Conservation (phyloP, 2,113 vertebrate species). For the Alligator mississippiensis region DNA sequence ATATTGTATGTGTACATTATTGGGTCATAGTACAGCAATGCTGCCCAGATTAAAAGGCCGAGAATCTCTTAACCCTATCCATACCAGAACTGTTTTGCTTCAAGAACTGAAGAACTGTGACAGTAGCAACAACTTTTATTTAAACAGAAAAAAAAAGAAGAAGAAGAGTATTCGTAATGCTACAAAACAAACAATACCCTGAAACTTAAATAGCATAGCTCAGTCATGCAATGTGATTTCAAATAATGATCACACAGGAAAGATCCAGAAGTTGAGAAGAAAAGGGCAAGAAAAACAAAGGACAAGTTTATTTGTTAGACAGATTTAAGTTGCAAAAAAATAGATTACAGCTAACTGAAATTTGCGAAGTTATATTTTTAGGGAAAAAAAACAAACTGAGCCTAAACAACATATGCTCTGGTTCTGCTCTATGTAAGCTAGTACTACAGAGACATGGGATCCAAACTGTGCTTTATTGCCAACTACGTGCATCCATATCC, state of each 20-base stretch:
- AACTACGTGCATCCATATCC: too few species aligned
- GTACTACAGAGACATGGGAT: too few species aligned
- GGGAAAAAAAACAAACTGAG: neutral
- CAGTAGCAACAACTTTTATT: rapidly evolving
- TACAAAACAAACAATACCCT: neutral
- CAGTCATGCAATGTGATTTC: too few species aligned
- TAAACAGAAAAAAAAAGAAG: neutral
- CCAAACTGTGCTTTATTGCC: too few species aligned
- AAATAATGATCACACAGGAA: neutral
- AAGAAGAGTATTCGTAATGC: neutral
- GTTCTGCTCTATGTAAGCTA: neutral
- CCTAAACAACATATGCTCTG: neutral
- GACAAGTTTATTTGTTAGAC: neutral
- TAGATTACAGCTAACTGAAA: neutral
- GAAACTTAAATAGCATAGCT: neutral
- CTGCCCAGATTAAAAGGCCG: neutral
- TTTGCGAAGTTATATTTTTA: neutral
- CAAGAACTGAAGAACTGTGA: neutral
- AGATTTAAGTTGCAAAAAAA: neutral
- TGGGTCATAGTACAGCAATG: neutral
- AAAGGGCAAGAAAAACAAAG: neutral
- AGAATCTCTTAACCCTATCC: neutral
- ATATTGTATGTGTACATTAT: neutral
- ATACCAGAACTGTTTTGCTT: rapidly evolving
- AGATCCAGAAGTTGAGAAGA: neutral